A percentile compares a stretch with the other conserved stretches of the same genome.
Conservation (phyloP, 2,888 invertebrate species). For the Amblyteles armatorius region DNA sequence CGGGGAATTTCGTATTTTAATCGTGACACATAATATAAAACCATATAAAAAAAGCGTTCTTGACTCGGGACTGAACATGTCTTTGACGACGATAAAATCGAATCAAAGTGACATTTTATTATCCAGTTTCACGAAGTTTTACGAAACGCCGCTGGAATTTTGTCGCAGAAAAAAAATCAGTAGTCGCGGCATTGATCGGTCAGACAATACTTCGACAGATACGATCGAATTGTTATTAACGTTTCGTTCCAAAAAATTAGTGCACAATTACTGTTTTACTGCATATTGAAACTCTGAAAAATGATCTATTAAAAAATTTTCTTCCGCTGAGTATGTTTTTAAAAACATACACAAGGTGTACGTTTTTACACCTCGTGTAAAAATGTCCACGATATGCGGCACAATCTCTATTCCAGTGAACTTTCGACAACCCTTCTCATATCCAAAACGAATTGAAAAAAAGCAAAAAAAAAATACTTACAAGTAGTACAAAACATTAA, state of each 20-base stretch:
- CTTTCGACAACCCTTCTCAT: too few species aligned
- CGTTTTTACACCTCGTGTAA: too few species aligned
- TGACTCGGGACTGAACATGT: background rate
- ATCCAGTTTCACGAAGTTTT: too few species aligned
- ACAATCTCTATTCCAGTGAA: too few species aligned
- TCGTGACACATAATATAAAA: conserved; percentile 12
- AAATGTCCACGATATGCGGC: too few species aligned
- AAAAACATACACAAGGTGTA: too few species aligned
- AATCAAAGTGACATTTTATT: background rate
- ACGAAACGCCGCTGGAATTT: background rate
- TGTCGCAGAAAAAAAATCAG: background rate
- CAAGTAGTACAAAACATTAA: background rate
- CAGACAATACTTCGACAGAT: background rate
- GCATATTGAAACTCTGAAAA: background rate
- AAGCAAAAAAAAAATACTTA: background rate
- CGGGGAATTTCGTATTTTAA: conserved; percentile 2
- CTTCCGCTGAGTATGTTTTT: too few species aligned
- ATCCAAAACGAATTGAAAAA: too few species aligned
- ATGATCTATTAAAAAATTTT: background rate
- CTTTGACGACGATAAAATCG: background rate
- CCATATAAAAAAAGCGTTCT: background rate
- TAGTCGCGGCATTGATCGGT: background rate
- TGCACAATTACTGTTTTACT: background rate
- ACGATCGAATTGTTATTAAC: background rate
- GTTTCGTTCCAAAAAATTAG: background rate